Conservation (phyloP, 2,797 vertebrate genomes). For the Anguilla marmorata region DNA sequence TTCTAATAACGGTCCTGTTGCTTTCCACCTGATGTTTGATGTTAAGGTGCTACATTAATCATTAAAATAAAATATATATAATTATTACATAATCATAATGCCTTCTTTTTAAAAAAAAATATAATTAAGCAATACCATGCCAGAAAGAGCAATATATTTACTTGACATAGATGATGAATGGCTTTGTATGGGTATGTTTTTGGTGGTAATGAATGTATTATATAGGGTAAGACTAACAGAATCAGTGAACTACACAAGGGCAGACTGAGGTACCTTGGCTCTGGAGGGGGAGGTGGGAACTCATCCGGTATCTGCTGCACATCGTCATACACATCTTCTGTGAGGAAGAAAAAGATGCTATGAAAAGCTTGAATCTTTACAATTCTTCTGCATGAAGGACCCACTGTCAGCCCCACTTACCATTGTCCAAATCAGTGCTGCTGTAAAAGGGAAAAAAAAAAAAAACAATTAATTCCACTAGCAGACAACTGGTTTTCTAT, state of each 20-base stretch:
- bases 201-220: not conserved
- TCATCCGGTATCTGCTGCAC: slow-evolving; percentile 61
- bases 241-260: not conserved
- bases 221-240: not conserved
- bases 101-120: not conserved
- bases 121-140: not conserved
- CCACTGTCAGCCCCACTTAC: slow-evolving; percentile 55
- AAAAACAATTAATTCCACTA: slow-evolving; percentile 35
- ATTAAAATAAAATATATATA: not conserved
- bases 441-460: slow-evolving; percentile 45
- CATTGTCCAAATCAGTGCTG: slow-evolving; percentile 59
- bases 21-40: not conserved
- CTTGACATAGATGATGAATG: not conserved
- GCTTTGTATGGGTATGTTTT: not conserved
- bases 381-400: not conserved
- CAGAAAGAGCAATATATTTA: not conserved
- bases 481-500: not conserved
- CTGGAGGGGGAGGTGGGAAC: slow-evolving; percentile 71
- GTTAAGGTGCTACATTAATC: not conserved
- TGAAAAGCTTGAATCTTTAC: not conserved
- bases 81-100: not conserved
- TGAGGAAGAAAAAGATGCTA: not conserved
- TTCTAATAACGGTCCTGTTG: not conserved
- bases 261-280: slow-evolving; percentile 62
- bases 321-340: slow-evolving; percentile 71